phyloP scores from a whole-genome alignment of 2,797 vertebrate species.

The Gambusia yucatana region DNA sequence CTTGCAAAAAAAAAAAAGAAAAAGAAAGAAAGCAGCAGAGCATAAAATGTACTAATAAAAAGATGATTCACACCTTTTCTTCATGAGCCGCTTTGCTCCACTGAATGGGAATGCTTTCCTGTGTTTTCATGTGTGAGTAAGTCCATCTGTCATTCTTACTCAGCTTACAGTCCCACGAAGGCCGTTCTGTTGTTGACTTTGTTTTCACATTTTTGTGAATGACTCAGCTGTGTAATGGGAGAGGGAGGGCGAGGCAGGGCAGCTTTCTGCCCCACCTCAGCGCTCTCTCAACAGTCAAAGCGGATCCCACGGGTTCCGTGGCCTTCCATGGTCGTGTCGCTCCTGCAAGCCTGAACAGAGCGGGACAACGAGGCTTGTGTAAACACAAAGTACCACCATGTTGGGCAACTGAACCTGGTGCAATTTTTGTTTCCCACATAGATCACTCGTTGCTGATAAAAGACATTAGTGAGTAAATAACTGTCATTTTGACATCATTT shows the following conservation, averaged over 20 bases:
- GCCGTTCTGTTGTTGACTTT: constrained; percentile 44
- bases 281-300: constrained; percentile 28
- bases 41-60: constrained; percentile 34
- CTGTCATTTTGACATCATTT: not conserved
- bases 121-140: constrained; percentile 21
- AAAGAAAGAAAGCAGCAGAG: constrained; percentile 18
- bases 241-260: constrained; percentile 23
- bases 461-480: constrained; percentile 2
- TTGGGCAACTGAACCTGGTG: constrained; percentile 28
- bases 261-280: constrained; percentile 39
- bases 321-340: constrained; percentile 1
- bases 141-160: constrained; percentile 30
- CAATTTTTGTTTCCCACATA: constrained; percentile 18
- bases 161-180: constrained; percentile 62
- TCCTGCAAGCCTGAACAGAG: constrained; percentile 59
- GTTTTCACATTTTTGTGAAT: constrained; percentile 70
- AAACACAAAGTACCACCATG: constrained; percentile 13
- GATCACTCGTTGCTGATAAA: not conserved
- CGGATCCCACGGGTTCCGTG: constrained; percentile 48
- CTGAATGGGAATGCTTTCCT: constrained; percentile 35
- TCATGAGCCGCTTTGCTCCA: constrained; percentile 41
- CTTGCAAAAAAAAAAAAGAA: not conserved
- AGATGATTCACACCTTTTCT: constrained; percentile 15
- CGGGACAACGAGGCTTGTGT: not conserved
- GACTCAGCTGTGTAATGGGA: constrained; percentile 55